Evolutionary conservation across 2,888 invertebrate species (phyloP).

Genomic region (Drosophila mercatorum): DNA sequence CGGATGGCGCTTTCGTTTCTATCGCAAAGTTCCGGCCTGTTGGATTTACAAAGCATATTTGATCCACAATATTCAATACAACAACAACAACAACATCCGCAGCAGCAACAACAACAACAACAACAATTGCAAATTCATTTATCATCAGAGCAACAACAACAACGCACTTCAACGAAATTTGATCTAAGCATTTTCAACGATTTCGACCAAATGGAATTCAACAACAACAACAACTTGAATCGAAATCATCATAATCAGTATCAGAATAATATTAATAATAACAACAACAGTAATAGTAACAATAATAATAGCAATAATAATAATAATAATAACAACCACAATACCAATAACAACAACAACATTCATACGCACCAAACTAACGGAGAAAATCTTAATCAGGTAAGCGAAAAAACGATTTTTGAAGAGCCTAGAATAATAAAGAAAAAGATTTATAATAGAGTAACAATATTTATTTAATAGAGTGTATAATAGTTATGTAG

Average conservation of each 20-base stretch:
- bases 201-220: slow-evolving; percentile 83
- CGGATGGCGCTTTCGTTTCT: slow-evolving; percentile 85
- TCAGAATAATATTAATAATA: slow-evolving; percentile 75
- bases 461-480: no score
- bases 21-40: slow-evolving; percentile 81
- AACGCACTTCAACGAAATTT: slow-evolving; percentile 66
- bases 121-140: slow-evolving; percentile 31
- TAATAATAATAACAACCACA: slow-evolving; percentile 41
- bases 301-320: slow-evolving; percentile 76
- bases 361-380: slow-evolving; percentile 53
- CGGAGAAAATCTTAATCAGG: slow-evolving; percentile 69
- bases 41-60: slow-evolving; percentile 83
- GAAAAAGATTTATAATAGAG: no score
- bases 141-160: slow-evolving; percentile 44
- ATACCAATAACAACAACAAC: slow-evolving; percentile 58
- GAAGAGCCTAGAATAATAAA: no score
- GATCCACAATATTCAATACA: slow-evolving; percentile 80
- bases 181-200: slow-evolving; percentile 71
- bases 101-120: slow-evolving; percentile 37
- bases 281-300: slow-evolving; percentile 81
- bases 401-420: slow-evolving; percentile 29
- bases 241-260: slow-evolving; percentile 69
- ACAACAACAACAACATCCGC: slow-evolving; percentile 56
- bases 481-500: no score
- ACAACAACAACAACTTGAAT: slow-evolving; percentile 65